phyloP scores from a whole-genome alignment of 2,888 invertebrate species.

The Mythimna vitellina region DNA sequence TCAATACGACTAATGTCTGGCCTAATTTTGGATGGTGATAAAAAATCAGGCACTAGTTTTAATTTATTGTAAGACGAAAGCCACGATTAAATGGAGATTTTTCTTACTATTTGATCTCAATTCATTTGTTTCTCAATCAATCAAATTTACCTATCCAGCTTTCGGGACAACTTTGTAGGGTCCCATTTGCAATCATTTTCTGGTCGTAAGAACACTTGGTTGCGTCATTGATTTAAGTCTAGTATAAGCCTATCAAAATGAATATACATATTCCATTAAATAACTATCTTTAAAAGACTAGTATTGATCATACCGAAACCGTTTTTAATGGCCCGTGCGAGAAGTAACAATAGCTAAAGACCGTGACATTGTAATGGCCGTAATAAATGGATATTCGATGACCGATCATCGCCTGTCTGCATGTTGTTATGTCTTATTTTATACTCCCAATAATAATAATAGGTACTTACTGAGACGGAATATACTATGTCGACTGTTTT shows the following conservation, averaged over 20 bases:
- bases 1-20: too few relatives aligned
- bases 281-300: slow-evolving; percentile 1
- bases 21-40: too few relatives aligned
- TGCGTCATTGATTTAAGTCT: too few relatives aligned
- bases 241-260: not conserved
- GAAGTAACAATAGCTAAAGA: slow-evolving; percentile 10
- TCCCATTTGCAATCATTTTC: not conserved
- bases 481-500: too few relatives aligned
- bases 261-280: not conserved
- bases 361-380: slow-evolving; percentile 40
- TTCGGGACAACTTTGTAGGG: not conserved
- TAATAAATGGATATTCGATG: slow-evolving; percentile 32
- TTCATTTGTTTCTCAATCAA: not conserved
- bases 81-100: not conserved
- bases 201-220: not conserved
- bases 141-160: not conserved
- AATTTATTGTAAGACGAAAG: too few relatives aligned
- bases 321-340: slow-evolving; percentile 27
- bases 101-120: not conserved
- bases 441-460: not conserved
- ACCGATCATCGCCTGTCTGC: slow-evolving; percentile 55
- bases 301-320: slow-evolving; percentile 5
- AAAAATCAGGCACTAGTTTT: too few relatives aligned
- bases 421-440: slow-evolving; percentile 6
- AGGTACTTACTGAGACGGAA: too few relatives aligned